A percentile compares a stretch with the other conserved stretches of the same genome.
phyloP scores from a whole-genome alignment of 2,113 vertebrate genomes.

The Girardinichthys multiradiatus region DNA sequence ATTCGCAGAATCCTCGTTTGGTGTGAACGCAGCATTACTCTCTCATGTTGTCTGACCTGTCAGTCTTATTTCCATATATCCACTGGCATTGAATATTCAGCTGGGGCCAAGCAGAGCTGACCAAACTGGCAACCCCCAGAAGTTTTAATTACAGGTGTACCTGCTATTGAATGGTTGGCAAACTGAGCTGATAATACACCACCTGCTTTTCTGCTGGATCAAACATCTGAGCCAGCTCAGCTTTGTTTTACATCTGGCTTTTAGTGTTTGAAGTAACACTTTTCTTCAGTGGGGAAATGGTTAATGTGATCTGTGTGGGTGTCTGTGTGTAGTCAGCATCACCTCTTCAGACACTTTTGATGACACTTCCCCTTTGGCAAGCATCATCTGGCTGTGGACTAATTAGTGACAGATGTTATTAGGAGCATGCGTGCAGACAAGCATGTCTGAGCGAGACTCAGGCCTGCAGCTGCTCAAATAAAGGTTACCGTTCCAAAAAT shows the following conservation, averaged over 20 bases:
- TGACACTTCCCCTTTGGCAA: slow-evolving; percentile 43
- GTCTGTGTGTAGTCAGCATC: slow-evolving; percentile 38
- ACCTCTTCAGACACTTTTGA: slow-evolving; percentile 47
- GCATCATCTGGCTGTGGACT: slow-evolving; percentile 66
- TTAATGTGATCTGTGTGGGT: not conserved
- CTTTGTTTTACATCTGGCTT: slow-evolving; percentile 43
- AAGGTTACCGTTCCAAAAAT: slow-evolving; percentile 76
- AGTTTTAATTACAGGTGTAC: slow-evolving; percentile 48
- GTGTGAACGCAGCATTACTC: no score
- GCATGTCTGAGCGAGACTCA: slow-evolving; percentile 15
- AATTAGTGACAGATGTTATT: slow-evolving; percentile 69
- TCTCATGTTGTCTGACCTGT: not conserved
- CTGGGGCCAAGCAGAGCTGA: slow-evolving; percentile 19
- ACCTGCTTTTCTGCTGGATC: slow-evolving; percentile 33
- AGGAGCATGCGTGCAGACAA: slow-evolving; percentile 27
- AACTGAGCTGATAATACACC: slow-evolving; percentile 36
- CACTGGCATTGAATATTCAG: slow-evolving; percentile 35
- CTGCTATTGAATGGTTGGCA: slow-evolving; percentile 43
- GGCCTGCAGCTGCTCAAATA: slow-evolving; percentile 59
- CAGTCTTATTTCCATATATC: slow-evolving; percentile 13
- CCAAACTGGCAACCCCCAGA: slow-evolving; percentile 45
- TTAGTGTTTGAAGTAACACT: slow-evolving; percentile 25
- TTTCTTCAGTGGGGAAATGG: slow-evolving; percentile 13
- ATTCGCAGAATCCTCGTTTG: no score
- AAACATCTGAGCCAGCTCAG: not conserved